phyloP scores from a whole-genome alignment of 2,113 vertebrate species.

The Arizona elegans region DNA sequence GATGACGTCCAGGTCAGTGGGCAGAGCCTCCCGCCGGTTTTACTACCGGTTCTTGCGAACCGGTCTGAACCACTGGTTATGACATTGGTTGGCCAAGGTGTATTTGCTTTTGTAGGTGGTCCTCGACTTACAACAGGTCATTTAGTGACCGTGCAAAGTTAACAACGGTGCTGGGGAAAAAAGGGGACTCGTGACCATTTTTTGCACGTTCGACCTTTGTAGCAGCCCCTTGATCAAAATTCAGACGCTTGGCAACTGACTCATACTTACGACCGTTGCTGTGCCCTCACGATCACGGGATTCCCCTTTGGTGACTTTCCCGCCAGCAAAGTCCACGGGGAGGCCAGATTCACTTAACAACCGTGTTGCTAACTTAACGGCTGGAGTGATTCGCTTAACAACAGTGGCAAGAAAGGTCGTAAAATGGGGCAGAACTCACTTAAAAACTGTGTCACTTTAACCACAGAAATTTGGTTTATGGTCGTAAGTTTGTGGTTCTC shows the following conservation, averaged over 20 bases:
- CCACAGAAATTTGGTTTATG: not conserved
- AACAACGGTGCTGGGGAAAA: not conserved
- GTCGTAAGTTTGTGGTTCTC: not conserved
- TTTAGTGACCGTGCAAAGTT: not conserved
- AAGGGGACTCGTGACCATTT: not conserved
- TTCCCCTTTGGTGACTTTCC: too few species aligned
- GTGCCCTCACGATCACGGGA: too few species aligned
- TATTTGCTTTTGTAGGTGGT: not conserved
- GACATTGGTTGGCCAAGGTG: not conserved
- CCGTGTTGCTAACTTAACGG: too few species aligned
- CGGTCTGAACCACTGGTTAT: not conserved
- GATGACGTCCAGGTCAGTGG: too few species aligned
- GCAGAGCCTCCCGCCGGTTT: too few species aligned
- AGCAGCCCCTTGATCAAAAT: not conserved
- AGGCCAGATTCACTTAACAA: too few species aligned
- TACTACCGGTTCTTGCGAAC: too few species aligned
- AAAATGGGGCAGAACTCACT: not conserved
- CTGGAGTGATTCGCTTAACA: not conserved
- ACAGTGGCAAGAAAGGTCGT: not conserved
- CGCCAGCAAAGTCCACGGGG: too few species aligned
- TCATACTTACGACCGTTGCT: not conserved
- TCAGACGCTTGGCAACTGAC: not conserved
- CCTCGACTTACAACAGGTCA: not conserved
- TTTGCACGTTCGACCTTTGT: fast-evolving
- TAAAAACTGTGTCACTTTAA: not conserved